These are phyloP conservation scores for Sminthurides bifidus DNA, from an alignment of 1,140 invertebrate species.

Conservation along the genomic window DNA sequence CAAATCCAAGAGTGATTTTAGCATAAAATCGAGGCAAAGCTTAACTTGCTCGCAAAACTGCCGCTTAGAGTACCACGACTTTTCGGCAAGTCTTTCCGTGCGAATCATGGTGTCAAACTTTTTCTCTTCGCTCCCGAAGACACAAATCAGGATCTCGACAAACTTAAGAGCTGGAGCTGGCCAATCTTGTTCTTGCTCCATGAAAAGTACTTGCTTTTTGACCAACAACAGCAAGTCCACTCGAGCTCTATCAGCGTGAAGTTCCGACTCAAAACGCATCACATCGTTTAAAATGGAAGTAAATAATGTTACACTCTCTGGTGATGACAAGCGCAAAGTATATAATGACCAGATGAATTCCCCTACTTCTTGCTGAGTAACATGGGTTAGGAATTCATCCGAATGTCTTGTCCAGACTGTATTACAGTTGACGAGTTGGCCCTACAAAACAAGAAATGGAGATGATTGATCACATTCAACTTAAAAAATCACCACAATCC, in stretches of 20 bases:
- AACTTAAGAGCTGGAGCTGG: slow-evolving; percentile 21
- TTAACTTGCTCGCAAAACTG: neutral
- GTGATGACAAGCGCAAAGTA: neutral
- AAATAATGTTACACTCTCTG: slow-evolving; percentile 13
- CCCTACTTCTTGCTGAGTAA: slow-evolving; percentile 11
- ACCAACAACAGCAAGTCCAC: slow-evolving; percentile 11
- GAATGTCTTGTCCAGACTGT: slow-evolving; percentile 22
- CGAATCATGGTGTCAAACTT: neutral
- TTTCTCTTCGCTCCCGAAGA: slow-evolving; percentile 11
- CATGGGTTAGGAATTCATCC: slow-evolving; percentile 21
- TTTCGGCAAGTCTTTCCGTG: neutral
- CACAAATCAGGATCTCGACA: slow-evolving; percentile 5
- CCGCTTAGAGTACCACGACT: neutral
- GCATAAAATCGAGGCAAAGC: neutral
- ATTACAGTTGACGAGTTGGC: slow-evolving; percentile 22
- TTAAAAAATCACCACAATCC: too few relatives aligned
- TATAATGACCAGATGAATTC: slow-evolving; percentile 18
- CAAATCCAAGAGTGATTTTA: slow-evolving; percentile 16
- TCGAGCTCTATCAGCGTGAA: neutral
- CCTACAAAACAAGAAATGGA: slow-evolving; percentile 17
- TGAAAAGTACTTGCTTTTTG: slow-evolving; percentile 10
- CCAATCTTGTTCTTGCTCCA: slow-evolving; percentile 24
- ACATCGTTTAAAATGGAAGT: slow-evolving; percentile 16
- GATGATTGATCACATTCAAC: too few relatives aligned
- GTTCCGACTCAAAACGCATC: slow-evolving; percentile 9